phyloP scores from a whole-genome alignment of 30 jellyfish, hydroid and myxozoan species.

The Catostylus mosaicus region DNA sequence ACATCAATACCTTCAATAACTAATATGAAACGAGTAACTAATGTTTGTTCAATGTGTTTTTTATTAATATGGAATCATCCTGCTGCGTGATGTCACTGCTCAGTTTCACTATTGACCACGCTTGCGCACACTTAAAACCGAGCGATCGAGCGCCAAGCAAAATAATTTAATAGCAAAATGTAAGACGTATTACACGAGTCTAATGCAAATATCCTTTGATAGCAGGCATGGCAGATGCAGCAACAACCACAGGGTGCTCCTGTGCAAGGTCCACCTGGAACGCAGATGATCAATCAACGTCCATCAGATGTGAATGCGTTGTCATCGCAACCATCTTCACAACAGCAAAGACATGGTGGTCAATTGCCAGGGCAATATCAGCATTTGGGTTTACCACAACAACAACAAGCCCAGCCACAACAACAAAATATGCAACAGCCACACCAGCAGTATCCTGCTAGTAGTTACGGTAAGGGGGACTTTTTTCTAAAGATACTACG shows the following conservation, averaged over 20 bases:
- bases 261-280: neutral
- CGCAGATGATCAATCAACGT: neutral
- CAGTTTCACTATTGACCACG: no score
- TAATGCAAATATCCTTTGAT: neutral
- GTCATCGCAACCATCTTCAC: constrained; percentile 3
- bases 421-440: neutral
- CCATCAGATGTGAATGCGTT: neutral
- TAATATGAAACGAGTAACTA: no score
- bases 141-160: no score
- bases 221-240: constrained; percentile 30
- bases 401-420: constrained; percentile 11
- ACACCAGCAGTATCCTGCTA: neutral
- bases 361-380: constrained; percentile 13
- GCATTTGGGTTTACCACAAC: constrained; percentile 1
- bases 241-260: constrained; percentile 35
- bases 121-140: no score
- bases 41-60: no score
- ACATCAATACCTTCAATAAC: no score
- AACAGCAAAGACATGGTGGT: constrained; percentile 13
- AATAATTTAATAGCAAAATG: no score
- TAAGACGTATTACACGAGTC: no score
- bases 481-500: no score
- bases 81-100: no score
- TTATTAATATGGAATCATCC: no score
- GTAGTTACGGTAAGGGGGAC: constrained; percentile 9